A percentile compares a stretch with the other conserved stretches of the same genome.
Conservation (phyloP, 2,888 invertebrate species). For the Microctonus aethiopoides region DNA sequence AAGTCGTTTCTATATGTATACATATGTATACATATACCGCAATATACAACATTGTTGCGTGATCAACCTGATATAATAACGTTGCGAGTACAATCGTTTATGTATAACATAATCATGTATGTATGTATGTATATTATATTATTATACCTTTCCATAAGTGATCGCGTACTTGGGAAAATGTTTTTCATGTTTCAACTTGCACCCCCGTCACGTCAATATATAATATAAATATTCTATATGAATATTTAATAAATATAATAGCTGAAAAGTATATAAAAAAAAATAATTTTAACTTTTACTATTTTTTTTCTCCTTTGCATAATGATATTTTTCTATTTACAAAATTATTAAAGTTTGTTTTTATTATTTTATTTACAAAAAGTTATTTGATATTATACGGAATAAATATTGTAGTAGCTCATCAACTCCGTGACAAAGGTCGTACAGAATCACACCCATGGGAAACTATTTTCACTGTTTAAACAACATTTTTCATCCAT, state of each 20-base stretch:
- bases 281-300: no score
- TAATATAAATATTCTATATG: no score
- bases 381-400: not conserved
- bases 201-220: not conserved
- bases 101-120: no score
- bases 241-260: no score
- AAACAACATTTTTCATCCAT: not conserved
- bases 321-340: not conserved
- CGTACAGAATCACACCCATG: not conserved
- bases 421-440: no score
- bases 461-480: not conserved
- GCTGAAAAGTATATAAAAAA: no score
- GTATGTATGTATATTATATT: no score
- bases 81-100: not conserved
- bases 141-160: not conserved
- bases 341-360: not conserved
- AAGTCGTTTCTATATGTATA: not conserved
- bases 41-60: not conserved
- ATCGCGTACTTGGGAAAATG: not conserved
- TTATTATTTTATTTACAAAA: not conserved
- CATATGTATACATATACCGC: no score
- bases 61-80: not conserved
- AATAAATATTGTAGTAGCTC: no score
- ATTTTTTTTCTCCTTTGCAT: no score
- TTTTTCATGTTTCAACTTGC: slow-evolving; percentile 1